These are phyloP conservation scores for Fregetta grallaria DNA, from an alignment of 2,113 vertebrate species.

Conservation along the genomic window DNA sequence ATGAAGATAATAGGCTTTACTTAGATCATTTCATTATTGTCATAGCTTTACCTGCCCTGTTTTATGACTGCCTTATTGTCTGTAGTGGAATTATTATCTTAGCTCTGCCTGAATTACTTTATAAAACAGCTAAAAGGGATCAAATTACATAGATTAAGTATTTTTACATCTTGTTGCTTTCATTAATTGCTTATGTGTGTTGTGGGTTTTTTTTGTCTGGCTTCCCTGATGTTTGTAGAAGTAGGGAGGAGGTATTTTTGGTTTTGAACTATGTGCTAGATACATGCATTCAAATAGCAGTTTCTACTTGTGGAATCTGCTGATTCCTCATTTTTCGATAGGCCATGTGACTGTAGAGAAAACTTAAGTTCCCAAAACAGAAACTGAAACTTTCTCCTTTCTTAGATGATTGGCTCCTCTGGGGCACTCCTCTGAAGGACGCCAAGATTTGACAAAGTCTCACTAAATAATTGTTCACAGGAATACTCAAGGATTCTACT, in stretches of 20 bases:
- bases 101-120: neutral
- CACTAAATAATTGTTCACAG: neutral
- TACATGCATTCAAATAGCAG: neutral
- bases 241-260: accelerated
- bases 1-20: constrained; percentile 62
- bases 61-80: constrained; percentile 13
- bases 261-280: neutral
- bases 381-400: neutral
- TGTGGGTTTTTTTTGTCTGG: accelerated
- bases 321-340: neutral
- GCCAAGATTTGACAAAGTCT: neutral
- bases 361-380: neutral
- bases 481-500: neutral
- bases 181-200: neutral
- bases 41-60: constrained; percentile 36
- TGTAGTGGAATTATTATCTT: neutral
- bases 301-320: neutral
- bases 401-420: neutral
- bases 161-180: neutral
- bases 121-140: constrained; percentile 19
- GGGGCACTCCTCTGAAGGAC: neutral
- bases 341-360: neutral
- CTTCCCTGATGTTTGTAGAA: neutral
- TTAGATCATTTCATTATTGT: constrained; percentile 43
- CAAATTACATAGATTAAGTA: neutral